Conservation (phyloP, 2,888 invertebrate species). For the Drosophila demipolita region DNA sequence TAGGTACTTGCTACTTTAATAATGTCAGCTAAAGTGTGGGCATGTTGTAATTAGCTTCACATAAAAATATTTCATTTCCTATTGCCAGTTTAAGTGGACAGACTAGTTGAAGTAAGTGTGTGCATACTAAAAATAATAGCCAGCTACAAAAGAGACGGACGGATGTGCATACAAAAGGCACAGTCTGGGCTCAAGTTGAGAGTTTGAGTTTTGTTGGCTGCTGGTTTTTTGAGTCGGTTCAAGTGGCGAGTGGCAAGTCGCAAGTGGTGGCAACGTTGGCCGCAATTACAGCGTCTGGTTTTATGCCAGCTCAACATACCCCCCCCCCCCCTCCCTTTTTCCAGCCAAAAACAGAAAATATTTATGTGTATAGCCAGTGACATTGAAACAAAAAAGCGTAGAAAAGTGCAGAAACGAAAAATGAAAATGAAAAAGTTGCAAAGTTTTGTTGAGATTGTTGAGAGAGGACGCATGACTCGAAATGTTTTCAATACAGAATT, state of each 20-base stretch:
- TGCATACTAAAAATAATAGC: slow-evolving; percentile 16
- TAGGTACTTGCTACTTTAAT: neutral
- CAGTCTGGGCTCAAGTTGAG: slow-evolving; percentile 34
- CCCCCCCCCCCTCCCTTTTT: slow-evolving; percentile 1
- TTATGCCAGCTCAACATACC: slow-evolving; percentile 28
- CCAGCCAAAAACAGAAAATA: slow-evolving; percentile 5
- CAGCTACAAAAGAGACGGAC: slow-evolving; percentile 18
- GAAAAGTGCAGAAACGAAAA: slow-evolving; percentile 28
- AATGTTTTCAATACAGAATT: slow-evolving; percentile 11
- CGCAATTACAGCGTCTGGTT: slow-evolving; percentile 64
- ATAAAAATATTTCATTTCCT: neutral
- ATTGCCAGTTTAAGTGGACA: neutral
- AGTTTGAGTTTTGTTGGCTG: slow-evolving; percentile 32
- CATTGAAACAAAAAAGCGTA: slow-evolving; percentile 50
- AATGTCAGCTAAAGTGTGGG: neutral
- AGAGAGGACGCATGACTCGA: slow-evolving; percentile 32
- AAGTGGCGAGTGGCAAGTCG: slow-evolving; percentile 53
- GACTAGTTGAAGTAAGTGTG: slow-evolving; percentile 21
- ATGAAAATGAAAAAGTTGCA: slow-evolving; percentile 18
- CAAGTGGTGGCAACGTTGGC: slow-evolving; percentile 31
- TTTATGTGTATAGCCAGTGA: slow-evolving; percentile 34
- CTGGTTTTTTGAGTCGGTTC: slow-evolving; percentile 29
- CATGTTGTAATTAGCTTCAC: neutral
- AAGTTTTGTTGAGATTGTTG: slow-evolving; percentile 13
- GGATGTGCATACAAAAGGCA: slow-evolving; percentile 49